Conservation (phyloP, 2,113 vertebrate species). For the Sminthopsis crassicaudata region DNA sequence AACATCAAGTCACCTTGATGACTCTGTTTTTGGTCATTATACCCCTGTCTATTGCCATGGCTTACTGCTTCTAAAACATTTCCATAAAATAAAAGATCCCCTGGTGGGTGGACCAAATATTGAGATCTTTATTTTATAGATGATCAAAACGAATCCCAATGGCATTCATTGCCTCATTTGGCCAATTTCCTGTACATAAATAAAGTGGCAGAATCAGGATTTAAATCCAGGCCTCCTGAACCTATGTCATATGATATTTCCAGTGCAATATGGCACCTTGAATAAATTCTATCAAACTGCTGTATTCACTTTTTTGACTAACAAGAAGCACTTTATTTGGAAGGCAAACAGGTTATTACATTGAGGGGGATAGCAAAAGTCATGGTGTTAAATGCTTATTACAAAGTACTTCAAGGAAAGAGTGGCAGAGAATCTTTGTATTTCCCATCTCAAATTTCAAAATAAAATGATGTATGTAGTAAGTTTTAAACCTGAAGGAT, state of each 20-base stretch:
- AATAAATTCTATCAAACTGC: not conserved
- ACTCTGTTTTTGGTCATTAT: not conserved
- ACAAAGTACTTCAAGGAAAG: constrained; percentile 47
- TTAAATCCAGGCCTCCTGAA: not conserved
- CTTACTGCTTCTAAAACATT: not conserved
- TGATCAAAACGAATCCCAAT: not conserved
- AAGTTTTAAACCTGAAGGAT: constrained; percentile 9
- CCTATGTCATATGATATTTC: not conserved
- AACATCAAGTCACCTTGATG: not conserved
- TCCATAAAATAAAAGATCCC: not conserved
- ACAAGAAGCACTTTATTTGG: constrained; percentile 77
- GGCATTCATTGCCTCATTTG: not conserved
- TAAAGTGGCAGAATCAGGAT: not conserved
- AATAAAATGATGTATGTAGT: not conserved
- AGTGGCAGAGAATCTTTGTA: not conserved
- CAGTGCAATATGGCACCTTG: not conserved
- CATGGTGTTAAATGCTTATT: constrained; percentile 20
- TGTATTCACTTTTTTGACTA: not conserved
- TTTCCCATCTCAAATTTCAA: not conserved
- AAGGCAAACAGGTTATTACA: constrained; percentile 52
- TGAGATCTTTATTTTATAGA: not conserved
- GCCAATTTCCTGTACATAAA: not conserved
- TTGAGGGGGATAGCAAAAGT: constrained; percentile 11
- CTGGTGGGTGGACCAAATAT: not conserved
- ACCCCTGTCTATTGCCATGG: too few relatives aligned